These are phyloP conservation scores for Calonectris borealis DNA, from an alignment of 2,113 vertebrate genomes.

Conservation along the genomic window DNA sequence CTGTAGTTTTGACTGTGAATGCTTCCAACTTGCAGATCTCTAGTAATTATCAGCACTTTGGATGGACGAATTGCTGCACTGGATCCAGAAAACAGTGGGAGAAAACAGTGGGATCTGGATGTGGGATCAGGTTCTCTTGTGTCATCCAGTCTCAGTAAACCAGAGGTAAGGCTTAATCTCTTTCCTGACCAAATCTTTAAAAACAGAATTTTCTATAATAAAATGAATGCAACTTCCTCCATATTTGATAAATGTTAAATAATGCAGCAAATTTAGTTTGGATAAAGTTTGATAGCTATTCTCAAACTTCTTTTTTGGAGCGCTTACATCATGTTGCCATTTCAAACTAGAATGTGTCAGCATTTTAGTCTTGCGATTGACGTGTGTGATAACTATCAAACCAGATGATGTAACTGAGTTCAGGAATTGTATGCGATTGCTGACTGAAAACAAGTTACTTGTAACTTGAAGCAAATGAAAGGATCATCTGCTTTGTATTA, in stretches of 20 bases:
- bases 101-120: slow-evolving; percentile 96
- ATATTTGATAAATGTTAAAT: not conserved
- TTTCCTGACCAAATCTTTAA: not conserved
- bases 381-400: not conserved
- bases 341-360: slow-evolving; percentile 12
- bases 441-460: slow-evolving; percentile 12
- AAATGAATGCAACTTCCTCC: not conserved
- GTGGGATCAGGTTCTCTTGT: slow-evolving; percentile 94
- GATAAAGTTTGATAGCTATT: not conserved
- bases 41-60: slow-evolving; percentile 96
- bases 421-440: not conserved
- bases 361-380: not conserved
- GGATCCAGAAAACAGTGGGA: slow-evolving; percentile 91
- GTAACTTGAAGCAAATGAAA: not conserved
- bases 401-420: slow-evolving; percentile 40
- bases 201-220: not conserved
- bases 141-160: slow-evolving; percentile 96
- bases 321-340: slow-evolving; percentile 29
- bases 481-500: slow-evolving; percentile 32
- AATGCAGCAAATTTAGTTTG: not conserved
- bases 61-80: slow-evolving; percentile 93
- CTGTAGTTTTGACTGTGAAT: not conserved
- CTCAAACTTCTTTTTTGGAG: not conserved
- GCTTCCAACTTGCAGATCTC: slow-evolving; percentile 74
- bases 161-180: slow-evolving; percentile 83